Evolutionary conservation across 2,797 vertebrate genomes (phyloP).

Genomic region (Platalea minor): DNA sequence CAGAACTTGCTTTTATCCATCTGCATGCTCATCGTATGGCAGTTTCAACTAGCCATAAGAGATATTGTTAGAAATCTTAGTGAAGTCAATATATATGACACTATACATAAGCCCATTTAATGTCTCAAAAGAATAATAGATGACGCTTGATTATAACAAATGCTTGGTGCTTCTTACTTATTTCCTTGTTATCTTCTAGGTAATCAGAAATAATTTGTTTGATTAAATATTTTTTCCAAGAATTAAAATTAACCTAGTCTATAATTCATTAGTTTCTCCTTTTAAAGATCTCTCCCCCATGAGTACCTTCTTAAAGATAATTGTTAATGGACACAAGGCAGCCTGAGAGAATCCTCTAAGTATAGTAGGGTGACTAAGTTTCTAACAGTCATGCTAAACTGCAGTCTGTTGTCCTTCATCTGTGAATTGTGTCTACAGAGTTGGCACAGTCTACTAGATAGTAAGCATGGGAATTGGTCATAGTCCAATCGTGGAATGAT

Average conservation of each 20-base stretch:
- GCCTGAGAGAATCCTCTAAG: not conserved
- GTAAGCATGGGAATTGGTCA: not conserved
- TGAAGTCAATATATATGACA: not conserved
- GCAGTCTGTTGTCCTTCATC: not conserved
- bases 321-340: not conserved
- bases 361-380: not conserved
- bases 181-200: not conserved
- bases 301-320: not conserved
- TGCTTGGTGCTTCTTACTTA: not conserved
- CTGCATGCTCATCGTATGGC: not conserved
- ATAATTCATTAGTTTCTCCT: not conserved
- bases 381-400: not conserved
- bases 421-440: not conserved
- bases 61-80: not conserved
- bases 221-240: not conserved
- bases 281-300: not conserved
- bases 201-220: not conserved
- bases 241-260: not conserved
- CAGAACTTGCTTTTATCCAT: not conserved
- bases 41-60: not conserved
- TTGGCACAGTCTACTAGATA: not conserved
- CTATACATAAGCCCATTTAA: not conserved
- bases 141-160: not conserved
- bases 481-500: not conserved
- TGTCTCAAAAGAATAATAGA: not conserved